Base-by-base conservation (phyloP, 2,888 invertebrate species). In the Drosophila pseudotalamancana region DNA sequence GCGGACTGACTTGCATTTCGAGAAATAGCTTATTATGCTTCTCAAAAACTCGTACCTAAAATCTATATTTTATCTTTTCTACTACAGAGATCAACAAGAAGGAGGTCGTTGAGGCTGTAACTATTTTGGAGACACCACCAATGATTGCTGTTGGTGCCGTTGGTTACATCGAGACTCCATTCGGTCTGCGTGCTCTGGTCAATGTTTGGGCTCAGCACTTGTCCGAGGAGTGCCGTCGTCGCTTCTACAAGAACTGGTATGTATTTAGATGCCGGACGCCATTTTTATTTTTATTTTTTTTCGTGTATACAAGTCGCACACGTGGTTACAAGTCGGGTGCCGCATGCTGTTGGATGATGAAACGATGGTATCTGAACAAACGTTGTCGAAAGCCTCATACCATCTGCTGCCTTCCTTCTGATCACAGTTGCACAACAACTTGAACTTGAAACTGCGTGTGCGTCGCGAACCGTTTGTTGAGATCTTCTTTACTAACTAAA, bases 191-290 rank as follows among this genome's bases (percentile, higher is more conserved):
- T 62, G 96, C 98, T 50, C 94, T 99, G 76, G 97, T 98, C 78
- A 98, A 99, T 53, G 95, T 99, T 50, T 99, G 98, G 97, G 99
- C 99, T 46, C 99, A 99, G 92, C 99, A 99, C 94, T 94, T 99
- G 91, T 97, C 98, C 37, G 99, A 99, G 92, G 99, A 99, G 91
- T 99, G 99, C 92, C 95, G 97, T 87, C 96, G 99, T 90, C 95
- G 99, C 82, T 99, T 99, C 94, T 99, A 99, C 94, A 99, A 99
- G 94, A 99, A 99, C 93, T 99, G 99, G 99, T 99, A 94, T 93
- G 93, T 91, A 73, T 23, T 5, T 6, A 4, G 9, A 23, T 12
- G n/a, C 16, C 6, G 6, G 62, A 34, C 77, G 85, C 74, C 80
- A 81, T 78, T 81, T 80, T 73, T 59, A 73, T 72, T 60, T 39